Evolutionary conservation across 1,140 invertebrate species (phyloP).

Genomic region (Mycetomoellerius zeteki): DNA sequence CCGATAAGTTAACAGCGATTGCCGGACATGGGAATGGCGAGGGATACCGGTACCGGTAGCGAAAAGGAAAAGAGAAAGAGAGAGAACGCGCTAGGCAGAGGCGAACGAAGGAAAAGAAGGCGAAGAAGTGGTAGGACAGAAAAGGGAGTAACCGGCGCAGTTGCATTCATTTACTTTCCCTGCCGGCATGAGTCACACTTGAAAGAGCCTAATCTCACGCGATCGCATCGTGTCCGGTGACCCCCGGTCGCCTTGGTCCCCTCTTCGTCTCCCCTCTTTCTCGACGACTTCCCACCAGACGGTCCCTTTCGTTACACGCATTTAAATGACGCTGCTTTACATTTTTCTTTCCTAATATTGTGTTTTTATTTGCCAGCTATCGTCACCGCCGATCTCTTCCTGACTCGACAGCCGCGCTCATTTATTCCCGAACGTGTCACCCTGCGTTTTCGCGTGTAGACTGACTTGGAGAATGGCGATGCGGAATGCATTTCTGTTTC

Average conservation of each 20-base stretch:
- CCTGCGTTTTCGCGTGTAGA: slow-evolving; percentile 35
- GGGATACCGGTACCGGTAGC: slow-evolving; percentile 54
- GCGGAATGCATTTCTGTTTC: slow-evolving; percentile 39
- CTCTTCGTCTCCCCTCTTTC: background rate
- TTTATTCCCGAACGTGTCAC: slow-evolving; percentile 68
- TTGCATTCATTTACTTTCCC: slow-evolving; percentile 78
- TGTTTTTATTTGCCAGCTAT: slow-evolving; percentile 73
- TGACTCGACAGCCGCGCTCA: slow-evolving; percentile 60
- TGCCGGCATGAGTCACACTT: slow-evolving; percentile 74
- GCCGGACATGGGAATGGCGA: slow-evolving; percentile 63
- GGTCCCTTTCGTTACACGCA: slow-evolving; percentile 60
- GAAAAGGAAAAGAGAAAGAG: slow-evolving; percentile 37
- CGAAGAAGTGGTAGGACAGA: slow-evolving; percentile 31
- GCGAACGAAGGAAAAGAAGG: slow-evolving; percentile 12
- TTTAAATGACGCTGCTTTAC: slow-evolving; percentile 70
- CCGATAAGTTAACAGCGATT: slow-evolving; percentile 65
- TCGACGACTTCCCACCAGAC: slow-evolving; percentile 25
- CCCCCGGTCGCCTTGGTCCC: slow-evolving; percentile 69
- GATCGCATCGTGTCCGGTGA: slow-evolving; percentile 74
- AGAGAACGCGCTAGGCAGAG: too few relatives aligned
- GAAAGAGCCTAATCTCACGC: slow-evolving; percentile 78
- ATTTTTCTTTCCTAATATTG: slow-evolving; percentile 77
- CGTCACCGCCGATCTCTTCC: slow-evolving; percentile 70
- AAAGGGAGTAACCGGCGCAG: slow-evolving; percentile 67
- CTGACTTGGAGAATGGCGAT: background rate